Percentiles rank a stretch among this genome's conserved stretches.
phyloP scores from a whole-genome alignment of 2,797 vertebrate genomes.

The Carapus acus region DNA sequence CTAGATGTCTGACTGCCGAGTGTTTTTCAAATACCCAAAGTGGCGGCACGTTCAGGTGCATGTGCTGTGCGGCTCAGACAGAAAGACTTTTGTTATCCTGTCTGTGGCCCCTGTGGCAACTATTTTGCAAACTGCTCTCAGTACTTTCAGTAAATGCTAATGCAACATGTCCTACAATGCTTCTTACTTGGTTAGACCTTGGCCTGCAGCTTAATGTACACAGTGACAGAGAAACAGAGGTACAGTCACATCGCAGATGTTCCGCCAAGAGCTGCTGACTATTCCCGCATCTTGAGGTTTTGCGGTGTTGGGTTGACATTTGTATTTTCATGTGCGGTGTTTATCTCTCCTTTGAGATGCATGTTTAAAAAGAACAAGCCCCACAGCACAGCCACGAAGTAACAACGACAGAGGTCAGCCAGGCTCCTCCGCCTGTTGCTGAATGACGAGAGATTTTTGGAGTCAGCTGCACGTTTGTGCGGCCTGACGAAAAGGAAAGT shows the following conservation, averaged over 20 bases:
- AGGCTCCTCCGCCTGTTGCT: neutral
- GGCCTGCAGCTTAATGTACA: slow-evolving; percentile 11
- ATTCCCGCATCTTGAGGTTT: slow-evolving; percentile 9
- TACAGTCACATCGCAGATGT: slow-evolving; percentile 26
- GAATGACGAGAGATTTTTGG: neutral
- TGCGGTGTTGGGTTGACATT: slow-evolving; percentile 45
- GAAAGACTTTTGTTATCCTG: slow-evolving; percentile 16
- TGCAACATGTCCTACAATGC: slow-evolving; percentile 16
- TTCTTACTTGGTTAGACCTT: slow-evolving; percentile 22
- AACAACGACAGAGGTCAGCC: neutral
- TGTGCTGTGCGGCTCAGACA: no score
- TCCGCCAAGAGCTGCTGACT: no score
- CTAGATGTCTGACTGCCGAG: no score
- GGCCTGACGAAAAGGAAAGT: no score
- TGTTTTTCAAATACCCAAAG: no score
- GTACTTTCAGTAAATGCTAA: slow-evolving; percentile 34
- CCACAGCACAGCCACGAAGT: slow-evolving; percentile 28
- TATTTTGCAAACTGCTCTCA: slow-evolving; percentile 1
- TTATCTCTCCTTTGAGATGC: slow-evolving; percentile 25
- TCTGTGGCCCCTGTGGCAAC: slow-evolving; percentile 27
- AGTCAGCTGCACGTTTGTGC: neutral
- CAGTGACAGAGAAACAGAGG: slow-evolving; percentile 19
- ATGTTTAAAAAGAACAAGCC: slow-evolving; percentile 26
- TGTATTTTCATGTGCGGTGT: slow-evolving; percentile 39
- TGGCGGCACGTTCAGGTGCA: neutral